Evolutionary conservation across 2,113 vertebrate species (phyloP).

Genomic region (Pelusios castaneus): DNA sequence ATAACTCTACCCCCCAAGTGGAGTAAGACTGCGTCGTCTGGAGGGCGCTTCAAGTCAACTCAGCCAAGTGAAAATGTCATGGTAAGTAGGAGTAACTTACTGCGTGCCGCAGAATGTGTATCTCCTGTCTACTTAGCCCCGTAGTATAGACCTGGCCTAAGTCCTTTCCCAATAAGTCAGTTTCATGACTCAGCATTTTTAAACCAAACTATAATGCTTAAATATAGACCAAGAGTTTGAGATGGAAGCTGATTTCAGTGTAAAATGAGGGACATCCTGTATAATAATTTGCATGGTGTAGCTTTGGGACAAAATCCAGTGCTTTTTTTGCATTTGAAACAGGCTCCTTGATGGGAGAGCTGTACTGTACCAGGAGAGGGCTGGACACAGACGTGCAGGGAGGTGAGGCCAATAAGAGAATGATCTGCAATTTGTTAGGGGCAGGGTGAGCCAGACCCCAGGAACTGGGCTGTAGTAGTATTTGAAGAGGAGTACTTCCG

Average conservation of each 20-base stretch:
- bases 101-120: no score
- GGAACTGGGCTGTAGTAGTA: fast-evolving
- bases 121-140: no score
- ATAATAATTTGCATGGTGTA: not conserved
- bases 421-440: not conserved
- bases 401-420: not conserved
- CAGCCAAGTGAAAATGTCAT: no score
- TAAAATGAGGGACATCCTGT: not conserved
- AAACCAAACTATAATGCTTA: not conserved
- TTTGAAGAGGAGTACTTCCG: not conserved
- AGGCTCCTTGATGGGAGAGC: not conserved
- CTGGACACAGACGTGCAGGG: not conserved
- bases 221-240: not conserved
- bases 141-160: no score
- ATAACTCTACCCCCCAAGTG: no score
- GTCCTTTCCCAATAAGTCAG: not conserved
- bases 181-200: not conserved
- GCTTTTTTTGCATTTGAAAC: not conserved
- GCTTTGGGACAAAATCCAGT: not conserved
- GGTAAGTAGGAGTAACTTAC: no score
- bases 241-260: not conserved
- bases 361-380: not conserved
- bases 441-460: not conserved
- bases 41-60: no score
- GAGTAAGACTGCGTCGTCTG: no score